Evolutionary conservation across 2,797 vertebrate genomes (phyloP), one percentile per base, ranked within the genome.

Genomic region (Carapus acus): DNA sequence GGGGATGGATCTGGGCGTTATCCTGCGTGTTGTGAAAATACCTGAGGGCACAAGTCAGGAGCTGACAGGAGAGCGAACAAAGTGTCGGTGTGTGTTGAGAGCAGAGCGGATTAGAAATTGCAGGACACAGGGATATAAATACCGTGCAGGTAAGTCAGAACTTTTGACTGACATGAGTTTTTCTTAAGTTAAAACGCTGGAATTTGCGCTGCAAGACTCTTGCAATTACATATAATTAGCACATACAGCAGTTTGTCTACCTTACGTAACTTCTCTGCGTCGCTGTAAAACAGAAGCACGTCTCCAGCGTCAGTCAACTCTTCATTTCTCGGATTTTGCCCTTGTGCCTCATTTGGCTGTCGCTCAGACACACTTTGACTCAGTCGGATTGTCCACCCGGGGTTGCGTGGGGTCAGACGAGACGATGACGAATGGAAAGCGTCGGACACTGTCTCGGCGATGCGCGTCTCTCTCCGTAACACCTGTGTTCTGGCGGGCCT

Each of bases 21-120:
- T 66, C 53, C 22, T 54, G 50, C 62, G 36, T 70, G 51, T 73
- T 77, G 23, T 23, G 72, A 65, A 71, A 78, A 86, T 85, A 85
- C 87, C 84, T 87, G 85, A 85, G 69, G 77, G 82, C 81, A 82
- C 83, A 83, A 72, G 85, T 77, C 68, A 59, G 58, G 76, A 85
- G 64, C 62, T 70, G 83, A 83, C 50, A 47, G 48, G 47, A 74
- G 62, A 57, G 50, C 44, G 68, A 60, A 18, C 34, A 62, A 64
- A 72, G 64, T 69, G 58, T 70, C 52, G 46, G 58, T 68, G 71
- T 71, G 60, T 61, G 46, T 50, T 71, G 65, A 66, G 46, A 49
- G 46, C 47, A 49, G 42, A 65, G 41, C 42, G 67, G 72, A 78
- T 66, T 71, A 69, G 46, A 63, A 33, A 48, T 50, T 45, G 58